Evolutionary conservation across 2,888 invertebrate species (phyloP), one percentile per base, ranked within the genome.

Genomic region (Toxonevra muliebris): DNA sequence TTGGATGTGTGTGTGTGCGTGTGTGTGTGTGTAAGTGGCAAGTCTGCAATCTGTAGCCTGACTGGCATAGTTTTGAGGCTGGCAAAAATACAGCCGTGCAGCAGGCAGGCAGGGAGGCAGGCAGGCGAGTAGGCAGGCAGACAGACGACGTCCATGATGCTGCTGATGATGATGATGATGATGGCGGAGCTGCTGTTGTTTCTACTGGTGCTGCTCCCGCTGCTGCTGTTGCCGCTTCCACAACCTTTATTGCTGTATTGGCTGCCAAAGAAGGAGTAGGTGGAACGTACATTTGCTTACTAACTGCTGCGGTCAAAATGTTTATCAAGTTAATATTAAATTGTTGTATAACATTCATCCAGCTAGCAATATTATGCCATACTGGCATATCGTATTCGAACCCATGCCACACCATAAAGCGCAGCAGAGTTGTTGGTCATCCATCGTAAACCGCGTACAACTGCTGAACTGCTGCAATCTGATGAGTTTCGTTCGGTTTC

Each of bases 251-350:
- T 30, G 30, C 30, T 30, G 30, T 30, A n/a, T n/a, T n/a, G 2
- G 30, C 7, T 30, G 30, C 30, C 30, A 7, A 30, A 30, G 30
- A 30, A 7, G 30, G 30, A 30, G 30, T 53, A 53, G 53, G 53
- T 53, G 53, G 53, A 30, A 59, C 53, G 60, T 45, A 65, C 65
- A 65, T 45, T 59, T 59, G 58, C 42, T 57, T 64, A 41, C 65
- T 65, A 50, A 48, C 65, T 65, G 57, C 50, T 40, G 13, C 45
- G 54, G 61, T 57, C 61, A 81, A 82, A 82, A 79, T 80, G 77
- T 82, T 82, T 82, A 82, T 82, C 82, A 82, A 81, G 80, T 81
- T 80, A 79, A 81, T 81, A 82, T 82, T 81, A 82, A 30, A 30
- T 30, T 30, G 30, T 30, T 30, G 30, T 30, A 30, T 30, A 30